Conservation (phyloP, 2,888 invertebrate species). For the Allophyes oxyacanthae region DNA sequence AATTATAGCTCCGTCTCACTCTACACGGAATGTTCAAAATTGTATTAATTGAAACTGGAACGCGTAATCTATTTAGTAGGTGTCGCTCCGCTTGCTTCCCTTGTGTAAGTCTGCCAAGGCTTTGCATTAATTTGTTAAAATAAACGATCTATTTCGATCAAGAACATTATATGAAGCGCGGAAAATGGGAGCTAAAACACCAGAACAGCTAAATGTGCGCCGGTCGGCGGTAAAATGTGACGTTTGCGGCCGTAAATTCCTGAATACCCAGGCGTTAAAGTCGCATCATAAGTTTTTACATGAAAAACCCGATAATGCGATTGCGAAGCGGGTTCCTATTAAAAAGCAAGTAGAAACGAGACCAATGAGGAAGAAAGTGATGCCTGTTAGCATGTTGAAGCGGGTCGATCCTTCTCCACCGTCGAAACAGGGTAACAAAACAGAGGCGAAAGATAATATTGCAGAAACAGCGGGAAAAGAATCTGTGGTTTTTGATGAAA, state of each 20-base stretch:
- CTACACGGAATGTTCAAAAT: conserved; percentile 10
- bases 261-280: conserved; percentile 61
- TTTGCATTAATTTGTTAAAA: conserved; percentile 10
- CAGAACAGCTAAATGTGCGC: conserved; percentile 63
- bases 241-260: conserved; percentile 67
- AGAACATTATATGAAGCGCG: conserved; percentile 31
- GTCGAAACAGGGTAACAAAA: conserved; percentile 12
- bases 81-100: conserved; percentile 10
- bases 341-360: conserved; percentile 24
- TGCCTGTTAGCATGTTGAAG: conserved; percentile 26
- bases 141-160: neutral
- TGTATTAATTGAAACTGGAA: conserved; percentile 10
- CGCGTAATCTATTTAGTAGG: conserved; percentile 39
- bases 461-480: conserved; percentile 13
- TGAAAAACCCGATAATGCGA: conserved; percentile 12
- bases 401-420: conserved; percentile 16
- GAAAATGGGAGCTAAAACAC: conserved; percentile 72
- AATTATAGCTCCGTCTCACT: too few relatives aligned
- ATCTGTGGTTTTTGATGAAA: too few relatives aligned
- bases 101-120: conserved; percentile 9
- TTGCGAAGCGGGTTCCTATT: conserved; percentile 21
- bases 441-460: conserved; percentile 10
- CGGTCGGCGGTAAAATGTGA: conserved; percentile 67
- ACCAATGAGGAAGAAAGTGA: conserved; percentile 22
- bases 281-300: conserved; percentile 66